Base-by-base conservation (phyloP, 2,113 vertebrate species). In the Glareola pratincola region DNA sequence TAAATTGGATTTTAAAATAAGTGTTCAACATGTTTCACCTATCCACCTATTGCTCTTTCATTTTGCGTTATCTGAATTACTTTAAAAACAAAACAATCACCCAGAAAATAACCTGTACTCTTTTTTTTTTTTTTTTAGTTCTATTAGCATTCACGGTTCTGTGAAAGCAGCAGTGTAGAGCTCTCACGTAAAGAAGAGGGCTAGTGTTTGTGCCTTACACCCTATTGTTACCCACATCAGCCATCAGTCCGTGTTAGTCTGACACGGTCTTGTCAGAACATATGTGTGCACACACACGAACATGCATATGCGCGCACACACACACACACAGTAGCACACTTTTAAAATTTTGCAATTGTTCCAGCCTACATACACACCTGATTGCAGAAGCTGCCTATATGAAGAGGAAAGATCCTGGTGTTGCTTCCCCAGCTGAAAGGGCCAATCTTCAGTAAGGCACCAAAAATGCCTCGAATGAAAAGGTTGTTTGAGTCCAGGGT, bases 321-420 rank as follows among this genome's bases (percentile, higher is more conserved):
- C 41, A 24, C 4, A 1, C 51, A 36, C 8, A 8, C 0, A 21
- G 17, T 14, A 68, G 8, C 11, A 48, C 18, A 30, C 34, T 56
- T 67, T 2, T 13, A 27, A 67, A 17, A 12, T 23, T 20, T 59
- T 88, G 8, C 19, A 59, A 24, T 30, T 56, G 6, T 68, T 88
- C 11, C 37, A 60, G 10, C 22, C 1, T 53, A 18, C 26, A 32
- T 16, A 23, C 14, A 68, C 7, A 39, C 9, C 7, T 53, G 56
- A 36, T 64, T 90, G 16, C 48, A 62, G 37, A 66, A 47, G 59
- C 36, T 77, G 54, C 9, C 8, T 51, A 21, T 27, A 39, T 29
- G 36, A 76, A 83, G 54, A n/a, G 64, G 47, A 68, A 84, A 67
- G 80, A 27, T 57, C 23, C 34, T 23, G 29, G 17, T 48, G 29